These are phyloP conservation scores for Metopolophium dirhodum DNA, from an alignment of 1,140 invertebrate genomes.

Conservation along the genomic window DNA sequence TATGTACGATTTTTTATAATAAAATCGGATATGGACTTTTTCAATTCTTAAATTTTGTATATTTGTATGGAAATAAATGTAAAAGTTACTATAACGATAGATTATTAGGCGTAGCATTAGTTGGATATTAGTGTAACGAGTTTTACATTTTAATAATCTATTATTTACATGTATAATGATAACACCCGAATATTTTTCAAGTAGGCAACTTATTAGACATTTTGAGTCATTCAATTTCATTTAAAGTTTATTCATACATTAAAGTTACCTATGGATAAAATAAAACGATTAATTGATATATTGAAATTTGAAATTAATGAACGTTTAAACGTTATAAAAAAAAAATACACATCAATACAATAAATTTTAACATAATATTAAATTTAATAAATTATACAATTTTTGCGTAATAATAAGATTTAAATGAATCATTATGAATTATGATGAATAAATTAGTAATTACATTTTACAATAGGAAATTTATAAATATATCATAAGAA, in stretches of 20 bases:
- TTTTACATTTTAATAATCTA: neutral
- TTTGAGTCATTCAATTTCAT: neutral
- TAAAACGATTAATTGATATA: neutral
- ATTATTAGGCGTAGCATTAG: too few species aligned
- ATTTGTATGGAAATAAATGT: too few species aligned
- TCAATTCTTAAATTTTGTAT: too few species aligned
- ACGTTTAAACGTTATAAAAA: neutral
- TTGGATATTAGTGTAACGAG: too few species aligned
- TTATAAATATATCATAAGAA: conserved; percentile 49
- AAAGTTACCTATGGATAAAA: neutral
- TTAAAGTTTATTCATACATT: neutral
- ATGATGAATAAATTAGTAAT: neutral
- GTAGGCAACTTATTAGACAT: conserved; percentile 28
- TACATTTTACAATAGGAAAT: neutral
- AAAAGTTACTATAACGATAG: too few species aligned
- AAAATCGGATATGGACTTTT: too few species aligned
- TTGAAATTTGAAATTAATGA: neutral
- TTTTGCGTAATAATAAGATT: neutral
- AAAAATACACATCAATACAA: neutral
- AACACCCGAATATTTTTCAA: neutral
- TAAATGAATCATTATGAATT: neutral
- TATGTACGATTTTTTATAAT: too few species aligned
- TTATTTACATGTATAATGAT: neutral
- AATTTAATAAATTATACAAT: neutral
- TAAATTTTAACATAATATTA: neutral